phyloP scores from a whole-genome alignment of 2,888 invertebrate genomes.

The Stenodera caucasica region DNA sequence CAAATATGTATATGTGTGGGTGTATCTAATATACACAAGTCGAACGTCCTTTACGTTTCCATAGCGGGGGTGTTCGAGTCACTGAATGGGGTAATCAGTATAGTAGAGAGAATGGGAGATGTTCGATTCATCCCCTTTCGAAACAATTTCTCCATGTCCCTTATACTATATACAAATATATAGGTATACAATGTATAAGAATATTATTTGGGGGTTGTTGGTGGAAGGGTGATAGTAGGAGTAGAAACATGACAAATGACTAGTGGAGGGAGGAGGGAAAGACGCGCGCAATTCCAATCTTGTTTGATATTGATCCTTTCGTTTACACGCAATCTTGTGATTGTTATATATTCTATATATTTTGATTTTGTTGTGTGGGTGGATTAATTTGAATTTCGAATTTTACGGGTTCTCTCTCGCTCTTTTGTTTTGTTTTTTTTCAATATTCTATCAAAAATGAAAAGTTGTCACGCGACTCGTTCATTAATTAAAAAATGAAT shows the following conservation, averaged over 20 bases:
- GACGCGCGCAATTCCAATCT: slow-evolving; percentile 28
- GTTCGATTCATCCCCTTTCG: no score
- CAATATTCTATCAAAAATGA: no score
- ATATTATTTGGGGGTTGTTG: background rate
- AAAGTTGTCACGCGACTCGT: no score
- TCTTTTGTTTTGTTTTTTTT: no score
- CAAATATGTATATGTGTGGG: background rate
- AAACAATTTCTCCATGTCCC: background rate
- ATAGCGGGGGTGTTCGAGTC: background rate
- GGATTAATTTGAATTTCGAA: slow-evolving; percentile 19
- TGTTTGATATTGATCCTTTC: slow-evolving; percentile 26
- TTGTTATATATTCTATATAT: slow-evolving; percentile 8
- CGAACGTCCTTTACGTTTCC: background rate
- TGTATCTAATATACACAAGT: background rate
- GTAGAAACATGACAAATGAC: slow-evolving; percentile 24
- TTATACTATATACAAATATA: no score
- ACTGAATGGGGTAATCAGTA: background rate
- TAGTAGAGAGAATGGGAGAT: background rate
- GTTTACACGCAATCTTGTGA: slow-evolving; percentile 21
- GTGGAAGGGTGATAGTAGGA: background rate
- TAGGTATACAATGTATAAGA: no score
- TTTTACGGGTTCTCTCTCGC: no score
- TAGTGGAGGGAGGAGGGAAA: slow-evolving; percentile 11
- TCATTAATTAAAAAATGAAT: no score
- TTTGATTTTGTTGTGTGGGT: background rate